Evolutionary conservation across 2,888 invertebrate species (phyloP).

Genomic region (Campopleginae sp.): DNA sequence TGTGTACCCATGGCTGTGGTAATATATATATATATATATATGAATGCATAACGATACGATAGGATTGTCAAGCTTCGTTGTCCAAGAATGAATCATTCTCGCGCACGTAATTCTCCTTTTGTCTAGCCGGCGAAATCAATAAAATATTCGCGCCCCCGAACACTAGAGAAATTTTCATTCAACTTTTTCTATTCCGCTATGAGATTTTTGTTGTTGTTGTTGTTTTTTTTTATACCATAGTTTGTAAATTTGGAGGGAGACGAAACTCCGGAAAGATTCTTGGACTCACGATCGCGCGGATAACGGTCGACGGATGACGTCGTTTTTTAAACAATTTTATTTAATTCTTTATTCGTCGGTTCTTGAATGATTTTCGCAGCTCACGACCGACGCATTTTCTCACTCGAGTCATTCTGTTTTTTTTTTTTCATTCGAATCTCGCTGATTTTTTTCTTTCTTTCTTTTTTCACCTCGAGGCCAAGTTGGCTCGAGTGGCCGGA

Average conservation of each 20-base stretch:
- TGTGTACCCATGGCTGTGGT: background rate
- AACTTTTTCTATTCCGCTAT: no score
- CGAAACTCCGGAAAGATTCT: background rate
- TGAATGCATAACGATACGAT: conserved; percentile 16
- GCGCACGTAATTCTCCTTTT: conserved; percentile 26
- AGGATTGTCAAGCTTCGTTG: conserved; percentile 41
- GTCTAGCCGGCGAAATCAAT: background rate
- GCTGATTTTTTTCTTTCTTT: background rate
- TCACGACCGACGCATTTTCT: background rate
- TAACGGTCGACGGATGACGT: background rate
- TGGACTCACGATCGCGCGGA: background rate
- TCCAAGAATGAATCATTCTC: conserved; percentile 47
- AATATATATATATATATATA: background rate
- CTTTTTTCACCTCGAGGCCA: background rate
- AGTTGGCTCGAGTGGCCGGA: conserved; percentile 14
- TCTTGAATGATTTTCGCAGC: background rate
- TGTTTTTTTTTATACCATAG: background rate
- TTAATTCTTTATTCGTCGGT: background rate
- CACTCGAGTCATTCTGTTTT: background rate
- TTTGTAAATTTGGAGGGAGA: background rate
- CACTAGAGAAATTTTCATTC: background rate
- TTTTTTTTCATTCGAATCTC: background rate
- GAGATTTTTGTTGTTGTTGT: background rate
- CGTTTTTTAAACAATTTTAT: background rate
- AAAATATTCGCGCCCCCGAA: background rate